Evolutionary conservation across 2,888 invertebrate species (phyloP), one percentile per base, ranked within the genome.

Genomic region (Nomada ferruginata): DNA sequence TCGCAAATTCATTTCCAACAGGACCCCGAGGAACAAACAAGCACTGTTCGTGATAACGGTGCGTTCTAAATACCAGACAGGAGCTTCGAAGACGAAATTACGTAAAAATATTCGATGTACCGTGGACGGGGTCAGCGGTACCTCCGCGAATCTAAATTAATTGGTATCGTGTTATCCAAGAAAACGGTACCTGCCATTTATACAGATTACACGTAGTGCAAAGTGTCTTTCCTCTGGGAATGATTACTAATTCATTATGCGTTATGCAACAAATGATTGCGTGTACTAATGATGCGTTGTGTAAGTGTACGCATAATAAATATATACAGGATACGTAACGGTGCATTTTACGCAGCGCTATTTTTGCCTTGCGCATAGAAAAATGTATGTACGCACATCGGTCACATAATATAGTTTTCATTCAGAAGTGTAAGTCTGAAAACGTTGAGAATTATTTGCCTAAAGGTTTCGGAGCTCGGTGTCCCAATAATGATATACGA

Each of bases 201-300:
- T 47, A 80, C 50, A 65, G 53, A 82, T 80, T 70, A 80, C 50
- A 65, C 81, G 53, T 23, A 70, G 50, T 53, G 65, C 53, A 63
- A 77, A 76, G 18, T 63, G 52, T 65, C 63, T 74, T 70, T 73
- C 53, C 80, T 74, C 64, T 66, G 42, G 36, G 65, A 79, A 80
- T 55, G 64, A 80, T 80, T 74, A 66, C 80, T 70, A 82, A 82
- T 82, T 82, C 81, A 80, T 66, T 70, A 70, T 42, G 70, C 80
- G 69, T 82, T 82, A 82, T 70, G 81, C 80, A 82, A 82, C 80
- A 82, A 80, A 74, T 29, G 74, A 82, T 74, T 82, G 69, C 80
- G 65, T 70, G 65, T 44, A 69, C 79, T 73, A 82, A 79, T 66
- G 70, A 82, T 65, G 70, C 75, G 80, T 82, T 82, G 81, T 70